These are phyloP conservation scores for Scaptomyza reducta DNA, from an alignment of 2,888 invertebrate species.

Conservation along the genomic window DNA sequence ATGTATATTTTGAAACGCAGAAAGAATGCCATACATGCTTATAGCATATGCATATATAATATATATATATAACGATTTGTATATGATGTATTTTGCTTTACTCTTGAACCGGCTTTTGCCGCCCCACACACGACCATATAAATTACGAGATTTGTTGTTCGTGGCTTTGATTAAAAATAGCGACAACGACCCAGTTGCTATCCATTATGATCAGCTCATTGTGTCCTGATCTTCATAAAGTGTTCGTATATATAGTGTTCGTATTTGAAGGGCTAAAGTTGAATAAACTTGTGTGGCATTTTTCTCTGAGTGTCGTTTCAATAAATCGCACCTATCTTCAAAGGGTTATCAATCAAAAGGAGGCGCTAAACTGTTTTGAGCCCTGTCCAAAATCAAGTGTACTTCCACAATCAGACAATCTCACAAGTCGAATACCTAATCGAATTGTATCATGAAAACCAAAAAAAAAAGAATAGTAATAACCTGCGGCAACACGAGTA, in stretches of 20 bases:
- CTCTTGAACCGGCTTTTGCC: conserved; percentile 55
- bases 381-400: neutral
- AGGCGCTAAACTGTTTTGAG: neutral
- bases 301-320: no score
- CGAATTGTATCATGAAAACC: conserved; percentile 7
- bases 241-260: neutral
- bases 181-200: conserved; percentile 6
- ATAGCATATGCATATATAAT: conserved; percentile 8
- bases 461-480: conserved; percentile 14
- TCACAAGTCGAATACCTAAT: conserved; percentile 28
- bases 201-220: neutral
- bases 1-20: conserved; percentile 59
- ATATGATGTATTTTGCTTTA: conserved; percentile 19
- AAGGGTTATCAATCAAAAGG: conserved; percentile 18
- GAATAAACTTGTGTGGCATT: neutral
- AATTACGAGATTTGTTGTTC: conserved; percentile 25
- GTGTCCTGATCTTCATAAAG: conserved; percentile 2
- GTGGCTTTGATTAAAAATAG: conserved; percentile 52
- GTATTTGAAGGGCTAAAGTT: neutral
- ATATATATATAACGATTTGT: conserved; percentile 5
- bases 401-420: neutral
- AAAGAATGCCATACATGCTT: conserved; percentile 35
- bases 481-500: neutral
- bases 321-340: no score
- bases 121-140: conserved; percentile 17